A percentile compares a stretch with the other conserved stretches of the same genome.
These are phyloP conservation scores for Dione juno DNA, from an alignment of 2,888 invertebrate genomes.

Conservation along the genomic window DNA sequence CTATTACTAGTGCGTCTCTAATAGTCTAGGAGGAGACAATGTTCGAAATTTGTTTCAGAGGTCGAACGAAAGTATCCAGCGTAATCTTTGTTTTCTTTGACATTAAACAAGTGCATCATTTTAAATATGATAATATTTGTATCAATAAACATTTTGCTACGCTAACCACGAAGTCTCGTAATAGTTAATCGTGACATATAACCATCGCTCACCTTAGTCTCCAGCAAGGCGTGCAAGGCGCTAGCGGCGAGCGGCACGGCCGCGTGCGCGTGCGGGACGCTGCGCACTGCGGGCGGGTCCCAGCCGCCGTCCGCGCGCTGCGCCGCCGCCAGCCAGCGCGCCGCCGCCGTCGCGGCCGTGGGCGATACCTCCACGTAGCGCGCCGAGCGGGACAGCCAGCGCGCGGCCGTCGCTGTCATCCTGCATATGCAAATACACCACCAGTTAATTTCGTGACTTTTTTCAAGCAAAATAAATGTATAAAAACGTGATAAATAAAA, in stretches of 20 bases:
- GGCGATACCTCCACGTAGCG: conserved; percentile 69
- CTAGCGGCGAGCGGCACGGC: conserved; percentile 90
- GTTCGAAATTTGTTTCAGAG: no score
- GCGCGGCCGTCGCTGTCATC: conserved; percentile 72
- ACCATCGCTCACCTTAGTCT: conserved; percentile 71
- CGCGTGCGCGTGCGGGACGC: conserved; percentile 65
- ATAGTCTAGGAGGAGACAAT: no score
- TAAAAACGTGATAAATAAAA: background rate
- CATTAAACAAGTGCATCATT: no score
- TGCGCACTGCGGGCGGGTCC: conserved; percentile 86
- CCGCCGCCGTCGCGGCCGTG: conserved; percentile 75
- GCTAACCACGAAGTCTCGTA: no score
- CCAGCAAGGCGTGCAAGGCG: conserved; percentile 89
- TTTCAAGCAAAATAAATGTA: background rate
- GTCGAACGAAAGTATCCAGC: no score
- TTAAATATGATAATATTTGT: no score
- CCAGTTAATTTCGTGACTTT: background rate
- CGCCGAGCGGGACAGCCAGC: conserved; percentile 71
- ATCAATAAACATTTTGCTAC: no score
- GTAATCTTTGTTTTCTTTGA: no score
- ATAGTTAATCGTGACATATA: no score
- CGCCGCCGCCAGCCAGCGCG: conserved; percentile 89
- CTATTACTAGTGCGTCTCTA: no score
- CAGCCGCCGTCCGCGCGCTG: conserved; percentile 91
- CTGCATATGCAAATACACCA: conserved; percentile 49